These are phyloP conservation scores for Drosophila demipolita DNA, from an alignment of 2,888 invertebrate genomes.

Conservation along the genomic window DNA sequence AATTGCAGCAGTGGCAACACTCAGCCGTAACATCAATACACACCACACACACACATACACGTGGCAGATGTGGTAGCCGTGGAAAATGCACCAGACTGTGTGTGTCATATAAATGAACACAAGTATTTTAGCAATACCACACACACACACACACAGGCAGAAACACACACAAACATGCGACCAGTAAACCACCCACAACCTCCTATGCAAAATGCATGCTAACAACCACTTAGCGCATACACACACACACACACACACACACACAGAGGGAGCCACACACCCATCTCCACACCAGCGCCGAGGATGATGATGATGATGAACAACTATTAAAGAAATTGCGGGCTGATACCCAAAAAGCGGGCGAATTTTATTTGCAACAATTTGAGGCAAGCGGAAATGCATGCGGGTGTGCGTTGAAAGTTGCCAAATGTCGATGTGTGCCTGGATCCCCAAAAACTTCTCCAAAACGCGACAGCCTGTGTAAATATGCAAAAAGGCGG, in stretches of 20 bases:
- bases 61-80: conserved; percentile 5
- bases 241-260: conserved; percentile 5
- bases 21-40: conserved; percentile 29
- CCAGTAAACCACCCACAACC: conserved; percentile 10
- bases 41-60: conserved; percentile 16
- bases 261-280: no score
- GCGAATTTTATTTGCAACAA: conserved; percentile 73
- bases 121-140: conserved; percentile 65
- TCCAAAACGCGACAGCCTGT: conserved; percentile 73
- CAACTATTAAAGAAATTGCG: conserved; percentile 82
- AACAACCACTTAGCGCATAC: conserved; percentile 73
- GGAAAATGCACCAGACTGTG: conserved; percentile 51
- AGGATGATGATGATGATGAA: conserved; percentile 54
- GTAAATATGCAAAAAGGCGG: conserved; percentile 52
- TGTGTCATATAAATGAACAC: conserved; percentile 70
- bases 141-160: conserved; percentile 7
- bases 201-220: conserved; percentile 64
- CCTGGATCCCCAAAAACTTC: conserved; percentile 52
- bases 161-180: conserved; percentile 4
- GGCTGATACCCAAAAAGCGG: conserved; percentile 67
- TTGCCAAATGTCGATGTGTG: conserved; percentile 69
- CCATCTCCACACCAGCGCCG: neutral
- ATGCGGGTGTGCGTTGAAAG: conserved; percentile 77
- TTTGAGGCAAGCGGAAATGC: conserved; percentile 70
- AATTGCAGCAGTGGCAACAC: conserved; percentile 46